phyloP scores from a whole-genome alignment of 2,113 vertebrate genomes.

The Carassius auratus region DNA sequence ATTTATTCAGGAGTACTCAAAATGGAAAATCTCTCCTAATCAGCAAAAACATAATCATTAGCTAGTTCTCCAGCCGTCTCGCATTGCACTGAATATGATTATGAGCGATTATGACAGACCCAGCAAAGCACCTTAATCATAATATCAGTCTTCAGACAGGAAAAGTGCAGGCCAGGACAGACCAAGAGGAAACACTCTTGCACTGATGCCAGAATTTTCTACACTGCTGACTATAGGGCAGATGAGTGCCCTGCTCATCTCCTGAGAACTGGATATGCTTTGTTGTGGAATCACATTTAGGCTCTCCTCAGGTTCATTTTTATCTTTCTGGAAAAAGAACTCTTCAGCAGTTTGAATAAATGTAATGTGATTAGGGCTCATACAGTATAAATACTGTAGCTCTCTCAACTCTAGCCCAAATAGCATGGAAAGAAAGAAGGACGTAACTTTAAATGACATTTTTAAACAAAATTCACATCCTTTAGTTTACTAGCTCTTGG shows the following conservation, averaged over 20 bases:
- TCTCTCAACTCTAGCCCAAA: neutral
- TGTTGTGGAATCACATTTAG: neutral
- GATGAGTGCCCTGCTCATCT: neutral
- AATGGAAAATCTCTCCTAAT: slow-evolving; percentile 47
- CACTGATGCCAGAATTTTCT: neutral
- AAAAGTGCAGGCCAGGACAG: slow-evolving; percentile 16
- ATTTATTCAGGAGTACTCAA: slow-evolving; percentile 46
- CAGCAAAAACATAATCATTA: slow-evolving; percentile 46
- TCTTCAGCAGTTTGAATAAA: slow-evolving; percentile 6
- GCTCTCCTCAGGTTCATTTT: neutral
- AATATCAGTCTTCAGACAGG: neutral
- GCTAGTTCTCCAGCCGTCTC: slow-evolving; percentile 35
- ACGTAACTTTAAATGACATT: neutral
- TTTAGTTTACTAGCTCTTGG: neutral
- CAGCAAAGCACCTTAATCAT: slow-evolving; percentile 1
- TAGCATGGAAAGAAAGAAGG: slow-evolving; percentile 1
- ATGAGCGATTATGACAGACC: slow-evolving; percentile 25
- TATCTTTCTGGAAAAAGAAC: slow-evolving; percentile 17
- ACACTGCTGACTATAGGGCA: neutral
- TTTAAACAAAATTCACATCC: neutral
- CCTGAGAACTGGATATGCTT: neutral
- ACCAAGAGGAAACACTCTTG: neutral
- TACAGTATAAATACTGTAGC: neutral
- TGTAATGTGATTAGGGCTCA: slow-evolving; percentile 11
- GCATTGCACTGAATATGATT: slow-evolving; percentile 13